Evolutionary conservation across 2,113 vertebrate genomes (phyloP), one percentile per base, ranked within the genome.

Genomic region (Megaceryle maxima): DNA sequence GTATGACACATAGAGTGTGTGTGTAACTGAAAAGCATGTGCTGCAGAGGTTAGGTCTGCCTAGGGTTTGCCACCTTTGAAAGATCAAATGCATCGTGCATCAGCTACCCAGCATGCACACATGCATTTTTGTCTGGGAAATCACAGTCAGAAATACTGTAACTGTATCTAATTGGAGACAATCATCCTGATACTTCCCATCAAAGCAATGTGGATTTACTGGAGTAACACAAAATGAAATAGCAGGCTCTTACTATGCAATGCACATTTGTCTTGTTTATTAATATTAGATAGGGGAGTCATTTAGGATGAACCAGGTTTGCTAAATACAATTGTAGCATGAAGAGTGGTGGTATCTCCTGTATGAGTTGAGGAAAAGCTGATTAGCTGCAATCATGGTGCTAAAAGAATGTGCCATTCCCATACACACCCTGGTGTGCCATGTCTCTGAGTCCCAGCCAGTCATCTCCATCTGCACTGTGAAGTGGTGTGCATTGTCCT

Each of bases 341-440:
- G 44, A 75, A 63, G 31, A 90, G n/a, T 14, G 73, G 68, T 80
- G 50, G 3, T 80, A 10, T 57, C 18, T 83, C 46, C 68, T 5
- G 2, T n/a, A 41, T 4, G 64, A 50, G 18, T 33, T 50, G 67
- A 87, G 75, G 70, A 60, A 62, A 83, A 41, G 16, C 59, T 68
- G 21, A 4, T 62, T 46, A 68, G n/a, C 25, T 90, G 29, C 68
- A 66, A 39, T 4, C 0, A 0, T 3, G 48, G 26, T 37, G 21
- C 37, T 79, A 1, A 24, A 33, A 48, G 50, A n/a, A 50, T 0
- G 1, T 35, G 41, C 35, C 39, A 13, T 86, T 96, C 86, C 83
- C 94, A 83, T 37, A 48, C 94, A 83, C 85, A 26, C 72, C 92
- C 79, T 70, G n/a, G n/a, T 1, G 5, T 5, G 9, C 85, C 26